phyloP scores from a whole-genome alignment of 2,113 vertebrate genomes.

The Tor tambroides region DNA sequence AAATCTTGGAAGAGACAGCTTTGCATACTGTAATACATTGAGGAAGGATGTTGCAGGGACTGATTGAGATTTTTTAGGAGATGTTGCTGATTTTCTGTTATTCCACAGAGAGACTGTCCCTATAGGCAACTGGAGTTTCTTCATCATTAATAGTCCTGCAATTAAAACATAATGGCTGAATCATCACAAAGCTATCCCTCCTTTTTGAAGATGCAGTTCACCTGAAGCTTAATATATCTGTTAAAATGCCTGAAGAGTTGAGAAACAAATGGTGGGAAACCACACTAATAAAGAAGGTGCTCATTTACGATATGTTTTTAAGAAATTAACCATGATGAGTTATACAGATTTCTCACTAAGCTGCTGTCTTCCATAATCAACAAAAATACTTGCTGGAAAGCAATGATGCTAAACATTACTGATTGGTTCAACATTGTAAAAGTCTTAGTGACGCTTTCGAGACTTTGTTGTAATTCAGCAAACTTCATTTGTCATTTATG shows the following conservation, averaged over 20 bases:
- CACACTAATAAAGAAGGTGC: neutral
- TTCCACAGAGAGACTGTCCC: constrained; percentile 50
- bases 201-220: constrained; percentile 39
- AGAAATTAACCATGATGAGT: neutral
- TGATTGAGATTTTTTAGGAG: neutral
- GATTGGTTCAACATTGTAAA: neutral
- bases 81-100: constrained; percentile 5
- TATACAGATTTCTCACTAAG: neutral
- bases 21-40: neutral
- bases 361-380: no score
- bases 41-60: neutral
- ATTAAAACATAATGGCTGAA: constrained; percentile 61
- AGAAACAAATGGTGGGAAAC: neutral
- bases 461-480: neutral
- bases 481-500: neutral
- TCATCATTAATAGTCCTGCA: constrained; percentile 57
- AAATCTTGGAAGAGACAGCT: neutral
- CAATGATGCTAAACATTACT: neutral
- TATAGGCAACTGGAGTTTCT: constrained; percentile 47
- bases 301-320: constrained; percentile 5
- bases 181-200: constrained; percentile 53
- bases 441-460: neutral
- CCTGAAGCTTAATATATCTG: constrained; percentile 37
- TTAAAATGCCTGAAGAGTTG: constrained; percentile 3
- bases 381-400: neutral